Evolutionary conservation across 92 coral and sea anemone species (phyloP).

Genomic region (Porites lobata): DNA sequence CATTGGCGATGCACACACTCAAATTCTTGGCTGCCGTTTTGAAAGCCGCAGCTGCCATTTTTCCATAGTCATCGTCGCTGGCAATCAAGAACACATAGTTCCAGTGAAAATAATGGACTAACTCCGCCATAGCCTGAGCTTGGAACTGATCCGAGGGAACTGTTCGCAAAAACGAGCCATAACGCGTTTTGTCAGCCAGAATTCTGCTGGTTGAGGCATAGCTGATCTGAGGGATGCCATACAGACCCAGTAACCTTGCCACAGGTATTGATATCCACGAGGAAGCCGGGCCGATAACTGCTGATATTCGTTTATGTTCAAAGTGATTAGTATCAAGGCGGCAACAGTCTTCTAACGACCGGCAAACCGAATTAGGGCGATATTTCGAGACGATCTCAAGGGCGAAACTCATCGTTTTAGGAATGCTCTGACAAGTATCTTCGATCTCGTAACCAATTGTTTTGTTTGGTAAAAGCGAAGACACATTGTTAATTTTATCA

Average conservation of each 20-base stretch:
- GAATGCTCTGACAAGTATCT: constrained; percentile 81
- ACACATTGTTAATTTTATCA: constrained; percentile 78
- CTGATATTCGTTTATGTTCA: constrained; percentile 50
- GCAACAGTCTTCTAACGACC: constrained; percentile 73
- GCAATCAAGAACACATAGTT: constrained; percentile 92
- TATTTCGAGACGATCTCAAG: constrained; percentile 91
- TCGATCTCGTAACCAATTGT: constrained; percentile 94
- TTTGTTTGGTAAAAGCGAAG: constrained; percentile 53
- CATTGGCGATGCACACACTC: constrained; percentile 89
- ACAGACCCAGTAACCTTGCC: constrained; percentile 89
- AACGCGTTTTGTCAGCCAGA: constrained; percentile 94
- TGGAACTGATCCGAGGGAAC: constrained; percentile 97
- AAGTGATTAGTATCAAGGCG: constrained; percentile 7
- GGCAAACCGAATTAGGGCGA: constrained; percentile 90
- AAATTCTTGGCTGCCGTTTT: constrained; percentile 79
- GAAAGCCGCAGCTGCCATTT: constrained; percentile 94
- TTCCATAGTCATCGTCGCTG: constrained; percentile 94
- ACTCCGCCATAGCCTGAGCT: constrained; percentile 94
- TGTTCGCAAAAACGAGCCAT: constrained; percentile 88
- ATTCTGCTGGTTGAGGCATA: constrained; percentile 93
- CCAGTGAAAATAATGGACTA: constrained; percentile 86
- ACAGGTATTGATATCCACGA: constrained; percentile 93
- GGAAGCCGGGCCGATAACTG: constrained; percentile 93
- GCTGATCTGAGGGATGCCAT: constrained; percentile 90
- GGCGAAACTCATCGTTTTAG: constrained; percentile 86